Conservation (phyloP, 2,888 invertebrate species). For the Taenaris catops region DNA sequence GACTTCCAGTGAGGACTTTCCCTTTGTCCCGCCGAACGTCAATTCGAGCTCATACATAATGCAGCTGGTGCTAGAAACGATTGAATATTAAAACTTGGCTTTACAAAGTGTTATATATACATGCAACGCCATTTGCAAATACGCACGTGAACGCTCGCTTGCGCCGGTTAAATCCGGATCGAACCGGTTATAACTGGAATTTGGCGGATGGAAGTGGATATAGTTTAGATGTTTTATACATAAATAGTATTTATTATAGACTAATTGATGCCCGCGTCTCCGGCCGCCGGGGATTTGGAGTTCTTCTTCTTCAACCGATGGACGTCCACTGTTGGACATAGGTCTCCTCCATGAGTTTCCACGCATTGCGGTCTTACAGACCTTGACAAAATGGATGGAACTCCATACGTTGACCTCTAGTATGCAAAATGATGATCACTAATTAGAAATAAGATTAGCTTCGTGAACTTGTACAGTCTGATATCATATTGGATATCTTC, state of each 20-base stretch:
- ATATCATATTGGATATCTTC: conserved; percentile 56
- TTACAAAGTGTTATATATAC: conserved; percentile 13
- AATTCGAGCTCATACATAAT: conserved; percentile 23
- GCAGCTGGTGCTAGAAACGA: conserved; percentile 21
- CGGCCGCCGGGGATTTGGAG: too few relatives aligned
- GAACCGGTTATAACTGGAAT: conserved; percentile 10
- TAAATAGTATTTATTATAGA: too few relatives aligned
- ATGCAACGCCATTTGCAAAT: conserved; percentile 26
- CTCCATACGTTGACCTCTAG: conserved; percentile 72
- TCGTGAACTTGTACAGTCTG: conserved; percentile 48
- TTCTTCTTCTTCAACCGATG: too few relatives aligned
- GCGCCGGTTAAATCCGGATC: conserved; percentile 18
- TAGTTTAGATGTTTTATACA: too few relatives aligned
- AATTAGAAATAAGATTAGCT: conserved; percentile 33
- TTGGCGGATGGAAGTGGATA: conserved; percentile 4
- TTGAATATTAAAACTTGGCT: conserved; percentile 27
- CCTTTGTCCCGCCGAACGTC: conserved; percentile 6
- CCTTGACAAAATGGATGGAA: conserved; percentile 65
- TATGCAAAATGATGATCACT: conserved; percentile 36
- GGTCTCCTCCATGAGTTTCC: too few relatives aligned
- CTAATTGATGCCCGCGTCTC: too few relatives aligned
- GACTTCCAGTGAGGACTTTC: conserved; percentile 13
- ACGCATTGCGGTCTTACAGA: conserved; percentile 56
- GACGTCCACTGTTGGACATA: too few relatives aligned
- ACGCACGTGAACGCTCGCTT: conserved; percentile 23